Evolutionary conservation across 2,888 invertebrate genomes (phyloP), one percentile per base, ranked within the genome.

Genomic region (Polyploca ridens): DNA sequence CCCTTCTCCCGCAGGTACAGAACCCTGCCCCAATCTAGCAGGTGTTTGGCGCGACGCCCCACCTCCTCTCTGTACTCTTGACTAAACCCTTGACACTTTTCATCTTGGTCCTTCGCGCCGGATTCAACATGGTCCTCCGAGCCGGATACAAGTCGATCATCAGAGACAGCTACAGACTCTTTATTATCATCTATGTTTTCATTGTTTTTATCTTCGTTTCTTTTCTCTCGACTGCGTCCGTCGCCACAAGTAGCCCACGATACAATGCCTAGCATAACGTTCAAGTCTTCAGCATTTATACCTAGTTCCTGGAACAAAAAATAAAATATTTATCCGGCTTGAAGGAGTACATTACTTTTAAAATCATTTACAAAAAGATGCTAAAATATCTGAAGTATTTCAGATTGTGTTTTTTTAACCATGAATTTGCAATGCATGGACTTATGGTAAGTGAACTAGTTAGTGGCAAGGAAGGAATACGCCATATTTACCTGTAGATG

Each of bases 221-320:
- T 74, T 3, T 81, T 79, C 71, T 95, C 94, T 44, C 95, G 94
- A 76, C 95, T 96, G 69, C 95, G 93, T 0, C 96, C 96, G 80
- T 89, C 87, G 7, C 98, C 97, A 89, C 98, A 98, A 1, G 98
- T 97, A 0, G 98, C 98, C 98, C 98, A 98, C 81, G 98, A 97
- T 8, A 97, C 97, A 79, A 98, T 95, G 71, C 97, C 96, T 66
- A 96, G 95, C 81, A 98, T 95, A 35, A 97, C 94, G 72, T 96
- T 94, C 85, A 98, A 96, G 64, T 98, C 96, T 1, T 94, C 92
- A 0, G 89, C 88, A 0, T 84, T 88, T 44, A 97, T 92, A 4
- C 95, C 95, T 67, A 95, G 86, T 59, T 93, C 89, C 95, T 95
- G 82, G 13, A 85, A 81, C 57, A 58, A 7, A 33, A 19, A 27